phyloP scores from a whole-genome alignment of 2,888 invertebrate genomes.

The Dysmachus trigonus region DNA sequence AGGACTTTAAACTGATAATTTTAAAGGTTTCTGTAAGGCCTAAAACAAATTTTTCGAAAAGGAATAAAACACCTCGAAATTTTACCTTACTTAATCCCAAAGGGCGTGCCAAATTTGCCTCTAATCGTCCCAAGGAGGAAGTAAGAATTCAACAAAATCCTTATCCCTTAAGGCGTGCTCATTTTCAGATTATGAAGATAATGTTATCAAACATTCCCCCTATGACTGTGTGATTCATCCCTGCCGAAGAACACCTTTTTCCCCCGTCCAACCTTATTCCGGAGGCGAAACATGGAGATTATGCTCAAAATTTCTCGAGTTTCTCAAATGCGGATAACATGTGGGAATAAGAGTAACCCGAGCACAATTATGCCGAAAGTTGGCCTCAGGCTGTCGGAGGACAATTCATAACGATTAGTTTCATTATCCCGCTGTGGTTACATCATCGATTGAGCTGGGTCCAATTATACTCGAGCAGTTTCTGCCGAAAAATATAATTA shows the following conservation, averaged over 20 bases:
- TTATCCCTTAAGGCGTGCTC: neutral
- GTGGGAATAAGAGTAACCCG: constrained; percentile 2
- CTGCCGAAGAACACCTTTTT: neutral
- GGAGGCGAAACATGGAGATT: neutral
- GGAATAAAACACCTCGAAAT: neutral
- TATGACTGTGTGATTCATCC: neutral
- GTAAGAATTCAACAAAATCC: neutral
- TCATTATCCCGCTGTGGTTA: neutral
- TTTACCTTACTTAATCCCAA: neutral
- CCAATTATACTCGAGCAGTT: neutral
- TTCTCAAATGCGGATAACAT: neutral
- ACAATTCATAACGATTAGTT: neutral
- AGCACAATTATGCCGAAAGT: constrained; percentile 24
- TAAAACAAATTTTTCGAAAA: neutral
- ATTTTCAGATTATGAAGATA: neutral
- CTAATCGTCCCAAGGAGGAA: neutral
- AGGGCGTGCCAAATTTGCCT: neutral
- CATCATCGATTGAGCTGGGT: neutral
- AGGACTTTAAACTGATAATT: too few species aligned
- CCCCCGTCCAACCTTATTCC: neutral
- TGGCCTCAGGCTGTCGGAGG: neutral
- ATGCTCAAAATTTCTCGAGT: neutral
- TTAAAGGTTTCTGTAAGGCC: too few species aligned
- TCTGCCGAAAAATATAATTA: neutral
- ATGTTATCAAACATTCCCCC: neutral